A percentile compares a stretch with the other conserved stretches of the same genome.
These are phyloP conservation scores for Sarcophaga bullata DNA, from an alignment of 1,140 invertebrate species.

Conservation along the genomic window DNA sequence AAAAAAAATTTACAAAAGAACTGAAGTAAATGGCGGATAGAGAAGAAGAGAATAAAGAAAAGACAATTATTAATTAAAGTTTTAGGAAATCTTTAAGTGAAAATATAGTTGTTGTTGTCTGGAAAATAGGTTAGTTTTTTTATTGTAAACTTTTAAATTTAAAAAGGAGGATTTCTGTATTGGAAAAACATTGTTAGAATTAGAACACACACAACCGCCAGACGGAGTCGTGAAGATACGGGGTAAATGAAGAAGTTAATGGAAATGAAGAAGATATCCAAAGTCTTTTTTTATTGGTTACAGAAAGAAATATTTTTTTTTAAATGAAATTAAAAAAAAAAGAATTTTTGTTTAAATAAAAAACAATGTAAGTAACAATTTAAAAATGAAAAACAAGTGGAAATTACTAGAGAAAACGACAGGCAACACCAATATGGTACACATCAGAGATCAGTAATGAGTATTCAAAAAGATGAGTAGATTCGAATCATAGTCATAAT, in stretches of 20 bases:
- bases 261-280: not conserved
- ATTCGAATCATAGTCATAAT: too few species aligned
- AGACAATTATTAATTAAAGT: not conserved
- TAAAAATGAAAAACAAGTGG: slow-evolving; percentile 2
- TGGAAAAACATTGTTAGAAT: not conserved
- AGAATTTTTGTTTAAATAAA: too few species aligned
- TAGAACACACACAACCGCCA: too few species aligned
- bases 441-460: too few species aligned
- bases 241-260: not conserved
- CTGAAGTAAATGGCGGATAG: too few species aligned
- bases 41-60: not conserved
- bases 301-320: not conserved
- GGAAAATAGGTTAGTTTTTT: too few species aligned
- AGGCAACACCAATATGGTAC: not conserved
- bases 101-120: too few species aligned
- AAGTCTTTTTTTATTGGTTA: not conserved
- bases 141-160: not conserved
- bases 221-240: not conserved
- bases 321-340: not conserved
- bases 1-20: too few species aligned
- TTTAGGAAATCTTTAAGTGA: not conserved
- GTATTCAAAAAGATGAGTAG: too few species aligned
- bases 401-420: not conserved
- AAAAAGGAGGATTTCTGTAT: not conserved
- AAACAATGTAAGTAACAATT: not conserved